Evolutionary conservation across 2,888 invertebrate species (phyloP).

Genomic region (Aquatica leii): DNA sequence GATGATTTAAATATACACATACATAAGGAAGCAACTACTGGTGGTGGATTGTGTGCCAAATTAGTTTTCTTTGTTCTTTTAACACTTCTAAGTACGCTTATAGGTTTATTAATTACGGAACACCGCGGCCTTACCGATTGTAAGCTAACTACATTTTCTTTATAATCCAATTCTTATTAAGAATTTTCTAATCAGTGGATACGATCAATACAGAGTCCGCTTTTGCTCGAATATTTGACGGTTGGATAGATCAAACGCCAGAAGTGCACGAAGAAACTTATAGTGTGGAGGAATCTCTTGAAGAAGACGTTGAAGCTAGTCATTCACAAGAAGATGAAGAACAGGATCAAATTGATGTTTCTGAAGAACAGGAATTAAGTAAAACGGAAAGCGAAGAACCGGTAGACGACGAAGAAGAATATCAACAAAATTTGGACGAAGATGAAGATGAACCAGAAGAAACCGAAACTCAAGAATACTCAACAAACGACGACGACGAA

Average conservation of each 20-base stretch:
- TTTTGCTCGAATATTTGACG: constrained; percentile 79
- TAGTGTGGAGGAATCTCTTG: constrained; percentile 57
- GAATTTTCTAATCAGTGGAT: constrained; percentile 62
- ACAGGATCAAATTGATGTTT: constrained; percentile 35
- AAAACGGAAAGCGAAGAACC: constrained; percentile 14
- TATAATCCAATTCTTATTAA: neutral
- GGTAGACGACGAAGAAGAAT: constrained; percentile 39
- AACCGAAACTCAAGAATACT: constrained; percentile 33
- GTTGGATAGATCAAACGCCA: constrained; percentile 75
- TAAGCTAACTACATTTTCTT: constrained; percentile 66
- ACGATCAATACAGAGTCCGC: constrained; percentile 70
- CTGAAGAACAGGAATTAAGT: constrained; percentile 33
- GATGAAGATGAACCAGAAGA: constrained; percentile 45
- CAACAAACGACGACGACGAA: neutral
- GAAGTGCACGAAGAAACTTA: constrained; percentile 63
- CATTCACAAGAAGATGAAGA: constrained; percentile 45
- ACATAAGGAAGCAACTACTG: constrained; percentile 77
- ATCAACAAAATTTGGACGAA: constrained; percentile 47
- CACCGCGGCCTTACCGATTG: constrained; percentile 81
- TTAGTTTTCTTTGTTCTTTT: constrained; percentile 81
- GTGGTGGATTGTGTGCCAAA: constrained; percentile 86
- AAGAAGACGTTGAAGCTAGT: constrained; percentile 50
- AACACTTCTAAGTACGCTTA: constrained; percentile 73
- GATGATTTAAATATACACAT: constrained; percentile 78
- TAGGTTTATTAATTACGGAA: constrained; percentile 81